Base-by-base conservation (phyloP, 2,888 invertebrate species). In the Chrysomela aeneicollis region DNA sequence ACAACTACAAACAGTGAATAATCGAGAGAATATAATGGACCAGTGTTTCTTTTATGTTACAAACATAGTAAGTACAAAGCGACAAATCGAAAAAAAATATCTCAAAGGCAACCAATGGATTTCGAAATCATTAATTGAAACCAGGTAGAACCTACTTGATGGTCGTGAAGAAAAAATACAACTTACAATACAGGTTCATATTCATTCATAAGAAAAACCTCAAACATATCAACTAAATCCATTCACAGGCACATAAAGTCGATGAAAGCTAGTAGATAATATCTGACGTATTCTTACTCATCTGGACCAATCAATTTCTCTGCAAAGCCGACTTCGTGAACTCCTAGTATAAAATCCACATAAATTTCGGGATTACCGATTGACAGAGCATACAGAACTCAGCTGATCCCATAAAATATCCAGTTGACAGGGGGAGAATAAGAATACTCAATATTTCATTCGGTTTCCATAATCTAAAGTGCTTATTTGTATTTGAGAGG, bases 311-410 rank as follows among this genome's bases (percentile, higher is more conserved):
- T 69, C 67, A 69, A 65, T 69, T 67, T 61, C 60, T 65, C 46
- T 52, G 59, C 30, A 63, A 63, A 69, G 42, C 62, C 66, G 66
- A 66, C 61, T 50, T 58, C 54, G 46, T 47, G 59, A 61, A 67
- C 54, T 65, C 67, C 68, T 71, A 68, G 78, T 77, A 80, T 79
- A 79, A 80, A 78, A 79, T 74, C 69, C 73, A 74, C 73, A 79
- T 81, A 81, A 81, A 81, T 81, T 78, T 72, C 64, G 65, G 77
- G 81, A 76, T 81, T 81, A 81, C 76, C 78, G 75, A 81, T 81
- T 77, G 81, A 76, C 79, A 78, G 78, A 54, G 59, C 66, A 59
- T 66, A 77, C 77, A 76, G 74, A 77, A 75, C 77, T 76, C 76
- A 72, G 76, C 78, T 79, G 77, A 79, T 79, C 79, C 79, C 78